Evolutionary conservation across 2,113 vertebrate species (phyloP).

Genomic region (Hylia prasina): DNA sequence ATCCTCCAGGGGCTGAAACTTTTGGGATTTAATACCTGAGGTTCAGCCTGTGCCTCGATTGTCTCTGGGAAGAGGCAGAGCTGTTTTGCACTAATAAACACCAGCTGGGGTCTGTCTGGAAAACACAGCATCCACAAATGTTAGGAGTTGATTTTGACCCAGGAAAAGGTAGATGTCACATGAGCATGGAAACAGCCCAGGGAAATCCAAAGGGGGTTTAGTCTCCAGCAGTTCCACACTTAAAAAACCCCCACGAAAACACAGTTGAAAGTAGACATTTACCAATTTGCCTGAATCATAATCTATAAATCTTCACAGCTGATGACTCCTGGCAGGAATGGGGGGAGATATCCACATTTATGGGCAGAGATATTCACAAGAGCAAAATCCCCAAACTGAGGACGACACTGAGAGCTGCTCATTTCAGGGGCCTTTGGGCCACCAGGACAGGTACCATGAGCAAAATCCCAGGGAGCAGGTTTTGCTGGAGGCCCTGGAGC

Average conservation of each 20-base stretch:
- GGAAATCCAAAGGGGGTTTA: neutral
- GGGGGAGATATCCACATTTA: neutral
- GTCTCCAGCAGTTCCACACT: neutral
- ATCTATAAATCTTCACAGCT: neutral
- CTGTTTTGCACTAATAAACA: neutral
- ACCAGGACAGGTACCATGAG: fast-evolving
- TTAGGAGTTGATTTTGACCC: neutral
- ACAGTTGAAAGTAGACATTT: neutral
- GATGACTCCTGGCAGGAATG: neutral
- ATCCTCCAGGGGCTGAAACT: neutral
- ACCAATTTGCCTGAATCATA: neutral
- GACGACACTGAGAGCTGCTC: neutral
- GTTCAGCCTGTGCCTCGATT: neutral
- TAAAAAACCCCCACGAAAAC: neutral
- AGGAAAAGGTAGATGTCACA: neutral
- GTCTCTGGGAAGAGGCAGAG: neutral
- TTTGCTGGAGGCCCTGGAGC: neutral
- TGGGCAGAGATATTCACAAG: neutral
- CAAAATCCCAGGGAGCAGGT: neutral
- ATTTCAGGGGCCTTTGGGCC: neutral
- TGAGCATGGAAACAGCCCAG: neutral
- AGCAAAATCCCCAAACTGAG: neutral
- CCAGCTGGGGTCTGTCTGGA: neutral
- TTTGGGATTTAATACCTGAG: neutral
- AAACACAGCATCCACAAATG: neutral